These are phyloP conservation scores for Drosophila sechellia DNA, from an alignment of 1,140 invertebrate genomes.

Conservation along the genomic window DNA sequence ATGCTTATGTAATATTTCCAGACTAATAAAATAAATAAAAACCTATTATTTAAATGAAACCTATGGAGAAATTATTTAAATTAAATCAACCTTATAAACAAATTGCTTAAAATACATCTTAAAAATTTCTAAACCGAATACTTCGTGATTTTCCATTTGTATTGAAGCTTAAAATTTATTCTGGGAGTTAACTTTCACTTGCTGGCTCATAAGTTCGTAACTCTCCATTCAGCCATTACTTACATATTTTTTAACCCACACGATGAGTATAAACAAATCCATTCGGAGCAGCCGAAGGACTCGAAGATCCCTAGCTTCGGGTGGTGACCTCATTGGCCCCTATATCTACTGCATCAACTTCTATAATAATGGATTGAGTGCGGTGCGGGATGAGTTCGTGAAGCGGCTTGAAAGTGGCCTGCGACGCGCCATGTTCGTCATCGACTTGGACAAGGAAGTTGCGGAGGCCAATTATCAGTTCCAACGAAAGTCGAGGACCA, in stretches of 20 bases:
- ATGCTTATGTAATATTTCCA: neutral
- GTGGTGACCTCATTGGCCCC: neutral
- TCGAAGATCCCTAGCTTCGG: neutral
- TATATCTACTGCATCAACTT: constrained; percentile 66
- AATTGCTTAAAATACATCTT: neutral
- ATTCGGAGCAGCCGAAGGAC: constrained; percentile 6
- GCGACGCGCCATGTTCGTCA: constrained; percentile 58
- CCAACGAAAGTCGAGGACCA: constrained; percentile 16
- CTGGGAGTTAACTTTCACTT: constrained; percentile 23
- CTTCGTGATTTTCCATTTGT: neutral
- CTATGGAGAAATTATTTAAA: no score
- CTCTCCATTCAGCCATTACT: neutral
- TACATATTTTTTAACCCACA: constrained; percentile 20
- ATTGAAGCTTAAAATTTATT: neutral
- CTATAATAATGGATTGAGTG: constrained; percentile 57
- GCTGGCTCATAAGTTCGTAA: constrained; percentile 11
- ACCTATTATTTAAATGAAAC: constrained; percentile 1
- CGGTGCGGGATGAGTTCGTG: constrained; percentile 61
- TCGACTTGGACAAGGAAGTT: constrained; percentile 57
- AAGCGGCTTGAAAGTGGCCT: constrained; percentile 43
- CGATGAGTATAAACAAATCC: constrained; percentile 25
- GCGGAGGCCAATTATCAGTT: neutral
- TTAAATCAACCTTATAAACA: no score
- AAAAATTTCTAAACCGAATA: neutral
- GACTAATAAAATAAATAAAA: constrained; percentile 15